These are phyloP conservation scores for Scelioninae gen. 2 DNA, from an alignment of 2,888 invertebrate genomes.

Conservation along the genomic window DNA sequence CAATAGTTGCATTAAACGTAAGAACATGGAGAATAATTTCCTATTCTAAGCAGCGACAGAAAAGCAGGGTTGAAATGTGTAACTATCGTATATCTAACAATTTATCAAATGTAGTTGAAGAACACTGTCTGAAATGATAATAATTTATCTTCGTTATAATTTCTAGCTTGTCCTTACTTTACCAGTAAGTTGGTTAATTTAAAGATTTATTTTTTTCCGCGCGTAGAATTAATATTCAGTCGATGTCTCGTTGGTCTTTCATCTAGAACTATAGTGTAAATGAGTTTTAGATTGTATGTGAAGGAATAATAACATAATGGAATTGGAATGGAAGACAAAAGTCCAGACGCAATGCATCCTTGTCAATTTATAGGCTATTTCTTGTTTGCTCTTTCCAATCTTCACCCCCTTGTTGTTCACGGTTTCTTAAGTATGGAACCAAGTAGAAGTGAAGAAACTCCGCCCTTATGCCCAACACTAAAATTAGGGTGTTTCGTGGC, in stretches of 20 bases:
- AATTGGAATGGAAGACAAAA: conserved; percentile 15
- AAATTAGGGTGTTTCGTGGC: conserved; percentile 37
- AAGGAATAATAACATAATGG: conserved; percentile 28
- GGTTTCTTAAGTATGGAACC: conserved; percentile 42
- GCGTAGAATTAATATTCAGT: neutral
- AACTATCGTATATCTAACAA: too few species aligned
- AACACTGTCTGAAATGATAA: too few species aligned
- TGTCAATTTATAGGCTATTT: conserved; percentile 7
- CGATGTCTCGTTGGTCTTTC: too few species aligned
- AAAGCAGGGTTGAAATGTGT: too few species aligned
- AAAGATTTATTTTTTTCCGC: neutral
- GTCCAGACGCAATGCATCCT: conserved; percentile 22
- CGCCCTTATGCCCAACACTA: conserved; percentile 25
- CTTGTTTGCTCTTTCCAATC: conserved; percentile 19
- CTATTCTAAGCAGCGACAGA: too few species aligned
- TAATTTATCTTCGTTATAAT: too few species aligned
- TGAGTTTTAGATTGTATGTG: conserved; percentile 17
- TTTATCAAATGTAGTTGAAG: too few species aligned
- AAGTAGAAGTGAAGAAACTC: conserved; percentile 34
- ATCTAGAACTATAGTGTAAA: conserved; percentile 7
- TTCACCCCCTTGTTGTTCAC: conserved; percentile 34
- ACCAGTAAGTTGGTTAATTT: too few species aligned
- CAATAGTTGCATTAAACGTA: too few species aligned
- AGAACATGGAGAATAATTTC: too few species aligned
- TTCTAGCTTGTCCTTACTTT: too few species aligned